Conservation (phyloP, 92 coral and sea anemone species). For the Siderastrea radians region DNA sequence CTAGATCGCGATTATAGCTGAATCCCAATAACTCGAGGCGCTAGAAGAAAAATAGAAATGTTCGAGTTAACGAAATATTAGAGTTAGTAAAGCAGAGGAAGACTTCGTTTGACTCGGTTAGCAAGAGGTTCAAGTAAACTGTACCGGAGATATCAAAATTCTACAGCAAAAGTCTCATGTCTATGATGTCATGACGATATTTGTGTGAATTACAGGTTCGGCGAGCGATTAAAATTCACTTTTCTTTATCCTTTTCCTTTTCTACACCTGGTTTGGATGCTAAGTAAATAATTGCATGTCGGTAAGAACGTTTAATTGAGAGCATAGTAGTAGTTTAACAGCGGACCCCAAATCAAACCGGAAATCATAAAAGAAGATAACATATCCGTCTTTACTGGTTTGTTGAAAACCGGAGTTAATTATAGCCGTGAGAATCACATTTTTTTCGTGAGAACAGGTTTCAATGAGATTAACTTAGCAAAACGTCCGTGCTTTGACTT, state of each 20-base stretch:
- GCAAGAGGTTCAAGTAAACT: not conserved
- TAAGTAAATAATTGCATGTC: not conserved
- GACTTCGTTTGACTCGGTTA: too few relatives aligned
- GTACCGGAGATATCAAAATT: not conserved
- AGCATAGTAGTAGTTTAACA: not conserved
- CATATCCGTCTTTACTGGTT: not conserved
- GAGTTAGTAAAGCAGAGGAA: too few relatives aligned
- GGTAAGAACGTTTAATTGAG: not conserved
- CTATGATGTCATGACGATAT: not conserved
- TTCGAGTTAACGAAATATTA: too few relatives aligned
- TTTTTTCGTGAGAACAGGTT: too few relatives aligned
- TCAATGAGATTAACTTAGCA: not conserved
- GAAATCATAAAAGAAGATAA: conserved; percentile 3
- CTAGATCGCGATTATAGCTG: too few relatives aligned
- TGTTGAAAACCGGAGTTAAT: not conserved
- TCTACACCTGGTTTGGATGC: not conserved
- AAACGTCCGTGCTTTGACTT: not conserved
- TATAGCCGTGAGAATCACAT: not conserved
- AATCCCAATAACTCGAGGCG: too few relatives aligned
- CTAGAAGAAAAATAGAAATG: too few relatives aligned
- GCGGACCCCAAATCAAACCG: not conserved
- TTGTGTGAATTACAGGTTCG: not conserved
- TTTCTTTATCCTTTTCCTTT: not conserved
- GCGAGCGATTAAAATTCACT: not conserved
- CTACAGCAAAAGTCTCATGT: not conserved